Percentiles rank a stretch among this genome's conserved stretches.
Evolutionary conservation across 2,113 vertebrate species (phyloP).

Genomic region (Phoxinus phoxinus): DNA sequence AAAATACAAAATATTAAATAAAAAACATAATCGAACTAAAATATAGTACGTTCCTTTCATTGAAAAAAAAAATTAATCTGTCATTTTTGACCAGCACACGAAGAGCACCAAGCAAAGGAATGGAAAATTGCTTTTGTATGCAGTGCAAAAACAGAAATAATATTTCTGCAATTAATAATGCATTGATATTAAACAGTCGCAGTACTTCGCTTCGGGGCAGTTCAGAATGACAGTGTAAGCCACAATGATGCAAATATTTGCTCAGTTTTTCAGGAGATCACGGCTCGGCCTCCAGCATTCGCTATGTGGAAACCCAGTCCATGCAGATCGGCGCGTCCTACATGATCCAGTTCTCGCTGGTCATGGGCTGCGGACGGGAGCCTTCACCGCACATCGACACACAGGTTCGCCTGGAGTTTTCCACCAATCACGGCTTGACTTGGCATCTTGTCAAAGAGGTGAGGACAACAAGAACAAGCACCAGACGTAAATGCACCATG

Average conservation of each 20-base stretch:
- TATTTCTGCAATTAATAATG: conserved; percentile 5
- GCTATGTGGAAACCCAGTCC: conserved; percentile 97
- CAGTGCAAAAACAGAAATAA: not conserved
- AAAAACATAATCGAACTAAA: too few relatives aligned
- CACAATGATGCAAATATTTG: not conserved
- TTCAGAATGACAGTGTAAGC: not conserved
- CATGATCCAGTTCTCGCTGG: conserved; percentile 95
- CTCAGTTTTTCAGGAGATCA: conserved; percentile 83
- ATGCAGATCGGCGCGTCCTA: conserved; percentile 98
- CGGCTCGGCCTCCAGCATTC: conserved; percentile 90
- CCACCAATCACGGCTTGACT: conserved; percentile 96
- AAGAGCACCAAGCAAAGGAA: not conserved
- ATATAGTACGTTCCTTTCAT: too few relatives aligned
- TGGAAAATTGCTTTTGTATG: not conserved
- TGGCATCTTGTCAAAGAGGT: conserved; percentile 99
- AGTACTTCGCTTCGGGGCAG: not conserved
- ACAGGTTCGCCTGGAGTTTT: conserved; percentile 96
- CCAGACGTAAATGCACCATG: not conserved
- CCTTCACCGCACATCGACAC: conserved; percentile 95
- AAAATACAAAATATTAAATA: too few relatives aligned
- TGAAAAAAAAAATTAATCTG: too few relatives aligned
- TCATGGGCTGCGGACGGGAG: conserved; percentile 91
- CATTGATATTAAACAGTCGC: not conserved
- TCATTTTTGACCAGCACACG: too few relatives aligned
- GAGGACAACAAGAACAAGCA: conserved; percentile 47